phyloP scores from a whole-genome alignment of 2,113 vertebrate genomes.

The Pholis gunnellus region DNA sequence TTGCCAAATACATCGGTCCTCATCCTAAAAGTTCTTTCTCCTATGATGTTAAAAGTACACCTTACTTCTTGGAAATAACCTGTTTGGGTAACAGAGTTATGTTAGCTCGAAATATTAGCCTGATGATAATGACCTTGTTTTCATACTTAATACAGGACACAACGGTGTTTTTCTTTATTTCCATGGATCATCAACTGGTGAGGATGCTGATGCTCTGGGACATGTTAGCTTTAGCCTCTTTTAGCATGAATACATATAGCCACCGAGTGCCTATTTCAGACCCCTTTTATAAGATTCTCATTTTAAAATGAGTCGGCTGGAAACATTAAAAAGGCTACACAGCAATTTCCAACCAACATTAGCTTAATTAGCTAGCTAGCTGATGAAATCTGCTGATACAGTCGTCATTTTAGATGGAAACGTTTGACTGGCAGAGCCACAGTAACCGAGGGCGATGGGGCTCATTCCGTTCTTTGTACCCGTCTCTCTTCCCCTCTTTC shows the following conservation, averaged over 20 bases:
- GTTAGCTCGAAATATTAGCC: not conserved
- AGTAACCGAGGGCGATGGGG: not conserved
- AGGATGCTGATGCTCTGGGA: not conserved
- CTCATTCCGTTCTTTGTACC: not conserved
- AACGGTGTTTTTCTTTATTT: not conserved
- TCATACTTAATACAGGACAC: not conserved
- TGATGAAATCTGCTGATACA: not conserved
- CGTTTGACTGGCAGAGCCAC: no score
- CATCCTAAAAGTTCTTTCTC: not conserved
- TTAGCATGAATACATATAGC: not conserved
- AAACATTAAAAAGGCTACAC: not conserved
- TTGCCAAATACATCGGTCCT: not conserved
- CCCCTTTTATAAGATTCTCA: not conserved
- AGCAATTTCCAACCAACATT: not conserved
- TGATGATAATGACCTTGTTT: not conserved
- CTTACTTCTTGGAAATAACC: not conserved
- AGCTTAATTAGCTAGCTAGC: not conserved
- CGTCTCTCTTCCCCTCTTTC: constrained; percentile 21
- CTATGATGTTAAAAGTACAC: not conserved
- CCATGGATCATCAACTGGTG: not conserved
- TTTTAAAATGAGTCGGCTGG: not conserved
- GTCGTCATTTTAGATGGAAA: not conserved
- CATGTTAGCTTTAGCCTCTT: not conserved
- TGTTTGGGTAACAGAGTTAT: not conserved
- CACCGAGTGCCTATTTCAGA: not conserved